These are phyloP conservation scores for Cheilosia scutellata DNA, from an alignment of 2,888 invertebrate genomes.

Conservation along the genomic window DNA sequence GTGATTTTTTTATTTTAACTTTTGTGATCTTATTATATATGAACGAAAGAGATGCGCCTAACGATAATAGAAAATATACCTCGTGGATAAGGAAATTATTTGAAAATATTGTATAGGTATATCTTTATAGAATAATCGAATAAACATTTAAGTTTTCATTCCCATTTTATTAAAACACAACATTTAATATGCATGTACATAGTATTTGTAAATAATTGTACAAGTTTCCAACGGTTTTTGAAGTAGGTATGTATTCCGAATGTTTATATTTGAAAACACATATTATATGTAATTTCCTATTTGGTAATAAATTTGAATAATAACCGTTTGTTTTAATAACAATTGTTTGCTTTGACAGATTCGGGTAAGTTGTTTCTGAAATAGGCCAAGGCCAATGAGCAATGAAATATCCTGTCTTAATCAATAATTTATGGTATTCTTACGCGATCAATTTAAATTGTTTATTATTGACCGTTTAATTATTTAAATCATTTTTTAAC, in stretches of 20 bases:
- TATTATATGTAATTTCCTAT: conserved; percentile 16
- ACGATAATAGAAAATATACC: neutral
- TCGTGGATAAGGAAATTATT: conserved; percentile 1
- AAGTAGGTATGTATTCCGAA: neutral
- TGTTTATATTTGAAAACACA: conserved; percentile 25
- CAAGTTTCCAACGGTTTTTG: conserved; percentile 2
- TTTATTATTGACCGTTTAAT: too few species aligned
- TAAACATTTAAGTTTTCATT: conserved; percentile 17
- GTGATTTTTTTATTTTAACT: conserved; percentile 53
- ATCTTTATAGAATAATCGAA: neutral
- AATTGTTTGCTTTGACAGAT: neutral
- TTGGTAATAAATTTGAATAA: conserved; percentile 1
- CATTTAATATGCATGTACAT: conserved; percentile 14
- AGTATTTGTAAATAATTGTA: conserved; percentile 15
- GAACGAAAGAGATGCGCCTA: neutral
- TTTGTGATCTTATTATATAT: conserved; percentile 44
- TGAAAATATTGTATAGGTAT: neutral
- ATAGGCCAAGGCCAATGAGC: too few species aligned
- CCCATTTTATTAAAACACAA: neutral
- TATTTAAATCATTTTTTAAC: too few species aligned
- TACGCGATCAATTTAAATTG: too few species aligned
- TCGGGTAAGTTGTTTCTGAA: too few species aligned
- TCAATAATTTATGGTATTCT: too few species aligned
- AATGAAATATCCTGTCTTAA: too few species aligned
- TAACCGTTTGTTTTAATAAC: neutral